phyloP scores from a whole-genome alignment of 1,140 invertebrate species.

The Nymphalis io region DNA sequence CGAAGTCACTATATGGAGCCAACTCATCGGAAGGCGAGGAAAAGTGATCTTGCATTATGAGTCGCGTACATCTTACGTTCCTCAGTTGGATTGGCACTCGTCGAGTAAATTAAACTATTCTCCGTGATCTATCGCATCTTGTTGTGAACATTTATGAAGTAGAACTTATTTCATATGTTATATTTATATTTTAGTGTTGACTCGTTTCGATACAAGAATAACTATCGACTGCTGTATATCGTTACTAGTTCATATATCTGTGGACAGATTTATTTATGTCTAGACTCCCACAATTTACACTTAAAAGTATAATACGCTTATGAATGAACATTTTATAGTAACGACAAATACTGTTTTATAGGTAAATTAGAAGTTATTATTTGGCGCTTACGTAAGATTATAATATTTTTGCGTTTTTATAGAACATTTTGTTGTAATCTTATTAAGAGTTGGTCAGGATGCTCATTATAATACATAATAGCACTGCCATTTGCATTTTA shows the following conservation, averaged over 20 bases:
- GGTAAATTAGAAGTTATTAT: constrained; percentile 48
- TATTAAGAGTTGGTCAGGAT: constrained; percentile 60
- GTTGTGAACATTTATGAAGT: constrained; percentile 25
- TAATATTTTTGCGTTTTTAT: constrained; percentile 39
- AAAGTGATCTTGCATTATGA: constrained; percentile 48
- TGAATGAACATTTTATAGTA: constrained; percentile 42
- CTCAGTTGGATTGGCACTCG: constrained; percentile 14
- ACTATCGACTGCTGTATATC: constrained; percentile 14
- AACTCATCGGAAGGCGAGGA: constrained; percentile 29
- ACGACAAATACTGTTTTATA: constrained; percentile 45
- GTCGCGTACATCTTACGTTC: constrained; percentile 53
- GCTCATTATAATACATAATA: constrained; percentile 71
- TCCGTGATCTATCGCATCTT: constrained; percentile 12
- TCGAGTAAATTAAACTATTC: constrained; percentile 38
- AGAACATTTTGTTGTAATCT: constrained; percentile 30
- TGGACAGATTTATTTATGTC: constrained; percentile 32
- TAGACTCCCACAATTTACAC: constrained; percentile 53
- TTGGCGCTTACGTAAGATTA: constrained; percentile 47
- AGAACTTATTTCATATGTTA: constrained; percentile 15
- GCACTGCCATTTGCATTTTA: constrained; percentile 65
- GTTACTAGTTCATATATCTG: constrained; percentile 8
- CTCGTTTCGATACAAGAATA: constrained; percentile 16
- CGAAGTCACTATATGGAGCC: neutral
- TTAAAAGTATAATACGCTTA: constrained; percentile 61
- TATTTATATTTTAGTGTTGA: constrained; percentile 24